A percentile compares a stretch with the other conserved stretches of the same genome.
Evolutionary conservation across 1,140 invertebrate genomes (phyloP).

Genomic region (Cheumatopsyche charites): DNA sequence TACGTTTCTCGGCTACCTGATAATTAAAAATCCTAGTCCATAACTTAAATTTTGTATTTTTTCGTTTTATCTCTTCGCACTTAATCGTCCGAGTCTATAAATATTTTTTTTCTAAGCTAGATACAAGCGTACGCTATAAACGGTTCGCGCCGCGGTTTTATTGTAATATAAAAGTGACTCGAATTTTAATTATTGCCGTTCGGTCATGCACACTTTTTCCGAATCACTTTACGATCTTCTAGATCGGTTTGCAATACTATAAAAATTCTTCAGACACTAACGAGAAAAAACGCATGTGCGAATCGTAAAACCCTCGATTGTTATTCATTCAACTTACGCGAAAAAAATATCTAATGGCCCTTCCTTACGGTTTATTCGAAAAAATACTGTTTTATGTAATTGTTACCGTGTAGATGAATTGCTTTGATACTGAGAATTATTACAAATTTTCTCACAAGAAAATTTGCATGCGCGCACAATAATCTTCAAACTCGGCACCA

Average conservation of each 20-base stretch:
- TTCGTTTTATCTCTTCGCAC: conserved; percentile 19
- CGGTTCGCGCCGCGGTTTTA: conserved; percentile 8
- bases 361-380: no score
- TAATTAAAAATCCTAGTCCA: conserved; percentile 29
- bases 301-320: not conserved
- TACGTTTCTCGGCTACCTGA: conserved; percentile 21
- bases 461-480: no score
- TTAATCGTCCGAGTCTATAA: conserved; percentile 22
- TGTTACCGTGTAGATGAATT: no score
- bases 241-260: no score
- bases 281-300: not conserved
- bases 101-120: conserved; percentile 4
- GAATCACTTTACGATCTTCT: no score
- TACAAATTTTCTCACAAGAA: no score
- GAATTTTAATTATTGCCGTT: conserved; percentile 26
- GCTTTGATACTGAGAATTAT: no score
- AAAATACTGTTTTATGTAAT: no score
- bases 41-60: conserved; percentile 16
- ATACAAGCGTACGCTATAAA: conserved; percentile 5
- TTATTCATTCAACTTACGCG: not conserved
- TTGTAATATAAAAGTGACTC: conserved; percentile 23
- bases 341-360: no score
- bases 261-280: not conserved
- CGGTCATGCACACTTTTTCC: no score
- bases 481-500: no score